Evolutionary conservation across 37 sponge, comb jelly and placozoan genomes (phyloP), one percentile per base, ranked within the genome.

Genomic region (Aphrocallistes beatrix): DNA sequence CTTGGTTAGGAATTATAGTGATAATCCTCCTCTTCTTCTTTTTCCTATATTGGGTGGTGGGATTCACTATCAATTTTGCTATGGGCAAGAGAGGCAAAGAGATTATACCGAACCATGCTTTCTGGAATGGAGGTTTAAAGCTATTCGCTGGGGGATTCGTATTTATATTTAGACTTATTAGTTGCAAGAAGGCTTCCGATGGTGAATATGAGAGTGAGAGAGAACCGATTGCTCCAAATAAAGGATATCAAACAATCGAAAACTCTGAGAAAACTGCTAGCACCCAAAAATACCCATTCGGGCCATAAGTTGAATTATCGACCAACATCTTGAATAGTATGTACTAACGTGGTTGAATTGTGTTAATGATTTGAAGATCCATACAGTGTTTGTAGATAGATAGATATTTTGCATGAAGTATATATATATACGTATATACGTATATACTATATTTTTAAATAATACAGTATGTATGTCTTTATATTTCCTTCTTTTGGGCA

Each of bases 241-340:
- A 17, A 60, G 75, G 75, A 60, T 60, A 60, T 28, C 75, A 60
- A 60, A 60, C 75, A 13, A 60, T 60, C 8, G 75, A 60, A 19
- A 60, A 60, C 34, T 21, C 25, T 6, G n/a, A n/a, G n/a, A n/a
- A n/a, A n/a, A n/a, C n/a, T n/a, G n/a, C n/a, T n/a, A n/a, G n/a
- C n/a, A n/a, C n/a, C n/a, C n/a, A n/a, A n/a, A 60, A 60, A 13
- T 32, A 60, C 75, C 75, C 75, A 60, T 60, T 60, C n/a, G 75
- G 75, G 3, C 75, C 75, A 13, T 60, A 60, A 60, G 8, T 3
- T 60, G n/a, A 47, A 17, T n/a, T n/a, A n/a, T n/a, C n/a, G n/a
- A n/a, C n/a, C n/a, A n/a, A n/a, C n/a, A n/a, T n/a, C n/a, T n/a
- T n/a, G n/a, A n/a, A n/a, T n/a, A n/a, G n/a, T n/a, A n/a, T n/a